Base-by-base conservation (phyloP, 35 echinoderm and acorn worm species). In the Nesometra sesokonis region DNA sequence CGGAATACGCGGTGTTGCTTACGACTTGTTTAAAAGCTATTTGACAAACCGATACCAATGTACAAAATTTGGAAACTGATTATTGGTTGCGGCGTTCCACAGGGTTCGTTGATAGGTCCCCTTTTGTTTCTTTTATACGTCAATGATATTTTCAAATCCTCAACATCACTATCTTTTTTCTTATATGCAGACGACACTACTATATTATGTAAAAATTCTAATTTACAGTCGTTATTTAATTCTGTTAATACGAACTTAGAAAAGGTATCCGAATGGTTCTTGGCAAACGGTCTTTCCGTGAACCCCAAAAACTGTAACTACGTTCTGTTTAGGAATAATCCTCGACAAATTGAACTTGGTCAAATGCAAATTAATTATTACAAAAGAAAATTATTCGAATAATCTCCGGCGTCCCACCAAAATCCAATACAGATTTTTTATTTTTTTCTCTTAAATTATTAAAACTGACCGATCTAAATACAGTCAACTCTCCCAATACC, bases 41-140 rank as follows among this genome's bases (percentile, higher is more conserved):
- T 35, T 85, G 5, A 32, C 17, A 78, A 76, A 90, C 34, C 76
- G 88, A n/a, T 77, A 76, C 77, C 31, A 85, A n/a, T 84, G 36
- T 8, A 83, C 85, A 23, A 34, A 39, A 23, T 90, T 67, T 21
- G 79, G 82, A 32, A 0, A 85, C 36, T 78, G 15, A 30, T 34
- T 29, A 76, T 57, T 79, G 78, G n/a, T 11, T 84, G 46, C 34
- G 88, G 83, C 23, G 36, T 90, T 39, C 88, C 88, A 23, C 88
- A 90, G 57, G 88, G 88, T 0, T 85, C 88, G 13, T 38, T 90
- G 31, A 34, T 90, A 76, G 83, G 82, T 32, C 88, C 88, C 23
- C 77, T 90, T 40, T 77, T 90, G 36, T 90, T 90, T 83, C 32
- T 90, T 79, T n/a, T 90, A 78, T 90, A 85, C 46, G 29, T 90